phyloP scores from a whole-genome alignment of 2,888 invertebrate genomes.

The Monopis laevigella region DNA sequence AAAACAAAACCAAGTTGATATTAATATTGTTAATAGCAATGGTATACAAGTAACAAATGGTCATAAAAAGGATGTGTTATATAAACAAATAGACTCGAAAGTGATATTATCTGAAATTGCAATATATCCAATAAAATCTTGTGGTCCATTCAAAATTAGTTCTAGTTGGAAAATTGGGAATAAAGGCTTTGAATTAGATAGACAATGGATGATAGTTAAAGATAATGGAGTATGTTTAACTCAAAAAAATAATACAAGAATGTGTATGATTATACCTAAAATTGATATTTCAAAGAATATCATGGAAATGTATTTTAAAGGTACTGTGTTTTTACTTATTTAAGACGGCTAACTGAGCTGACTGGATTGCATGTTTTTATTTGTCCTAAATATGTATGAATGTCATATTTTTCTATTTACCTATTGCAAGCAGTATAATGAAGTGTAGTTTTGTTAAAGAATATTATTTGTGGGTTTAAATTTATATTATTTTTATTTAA shows the following conservation, averaged over 20 bases:
- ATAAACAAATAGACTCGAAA: slow-evolving; percentile 15
- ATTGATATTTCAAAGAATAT: slow-evolving; percentile 69
- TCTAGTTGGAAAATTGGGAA: slow-evolving; percentile 76
- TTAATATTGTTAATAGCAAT: slow-evolving; percentile 20
- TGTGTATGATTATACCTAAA: slow-evolving; percentile 81
- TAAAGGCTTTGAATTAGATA: slow-evolving; percentile 87
- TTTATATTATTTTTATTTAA: too few species aligned
- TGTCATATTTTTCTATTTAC: too few species aligned
- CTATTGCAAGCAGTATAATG: too few species aligned
- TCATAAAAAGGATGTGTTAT: not conserved
- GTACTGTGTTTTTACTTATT: too few species aligned
- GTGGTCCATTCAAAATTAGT: slow-evolving; percentile 77
- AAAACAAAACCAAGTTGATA: slow-evolving; percentile 21
- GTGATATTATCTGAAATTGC: slow-evolving; percentile 38
- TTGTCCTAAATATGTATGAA: too few species aligned
- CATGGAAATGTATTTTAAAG: slow-evolving; percentile 70
- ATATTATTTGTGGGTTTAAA: too few species aligned
- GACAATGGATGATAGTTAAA: slow-evolving; percentile 93
- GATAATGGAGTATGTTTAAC: slow-evolving; percentile 84
- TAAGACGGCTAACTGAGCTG: too few species aligned
- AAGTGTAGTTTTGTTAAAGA: too few species aligned
- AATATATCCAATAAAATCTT: slow-evolving; percentile 92
- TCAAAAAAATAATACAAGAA: slow-evolving; percentile 82
- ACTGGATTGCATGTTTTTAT: too few species aligned
- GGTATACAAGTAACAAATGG: slow-evolving; percentile 2